Conservation (phyloP, 2,113 vertebrate genomes). For the Arenaria interpres region DNA sequence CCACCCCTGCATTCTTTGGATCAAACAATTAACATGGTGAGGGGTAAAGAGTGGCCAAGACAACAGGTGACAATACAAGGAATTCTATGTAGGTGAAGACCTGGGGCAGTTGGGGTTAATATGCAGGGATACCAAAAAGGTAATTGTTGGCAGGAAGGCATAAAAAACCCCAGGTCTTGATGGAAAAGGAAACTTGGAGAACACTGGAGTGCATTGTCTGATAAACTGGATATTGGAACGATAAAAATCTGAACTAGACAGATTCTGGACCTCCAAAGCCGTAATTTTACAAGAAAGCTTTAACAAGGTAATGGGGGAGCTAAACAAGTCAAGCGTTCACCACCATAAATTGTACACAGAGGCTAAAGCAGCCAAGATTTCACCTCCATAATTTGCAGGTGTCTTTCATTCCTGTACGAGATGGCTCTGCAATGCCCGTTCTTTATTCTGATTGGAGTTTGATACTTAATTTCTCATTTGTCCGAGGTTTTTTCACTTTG, state of each 20-base stretch:
- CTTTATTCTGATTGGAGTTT: constrained; percentile 1
- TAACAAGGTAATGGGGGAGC: background rate
- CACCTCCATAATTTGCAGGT: background rate
- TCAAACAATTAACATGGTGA: background rate
- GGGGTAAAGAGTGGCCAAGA: background rate
- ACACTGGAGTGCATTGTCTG: background rate
- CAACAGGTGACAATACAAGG: accelerated
- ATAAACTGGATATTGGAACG: background rate
- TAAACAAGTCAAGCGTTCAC: background rate
- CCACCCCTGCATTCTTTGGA: background rate
- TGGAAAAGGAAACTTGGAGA: background rate
- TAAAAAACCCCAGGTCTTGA: accelerated
- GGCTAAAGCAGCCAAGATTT: background rate
- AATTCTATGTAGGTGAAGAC: background rate
- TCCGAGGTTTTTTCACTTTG: background rate
- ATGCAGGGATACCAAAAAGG: background rate
- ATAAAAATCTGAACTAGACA: background rate
- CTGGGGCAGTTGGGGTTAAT: background rate
- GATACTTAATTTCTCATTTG: background rate
- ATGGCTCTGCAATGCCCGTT: constrained; percentile 12
- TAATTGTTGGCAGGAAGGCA: background rate
- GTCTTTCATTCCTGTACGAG: background rate
- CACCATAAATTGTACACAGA: background rate
- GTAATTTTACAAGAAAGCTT: constrained; percentile 28
- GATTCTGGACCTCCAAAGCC: background rate